Base-by-base conservation (phyloP, 2,888 invertebrate species). In the Coleophora deauratella region DNA sequence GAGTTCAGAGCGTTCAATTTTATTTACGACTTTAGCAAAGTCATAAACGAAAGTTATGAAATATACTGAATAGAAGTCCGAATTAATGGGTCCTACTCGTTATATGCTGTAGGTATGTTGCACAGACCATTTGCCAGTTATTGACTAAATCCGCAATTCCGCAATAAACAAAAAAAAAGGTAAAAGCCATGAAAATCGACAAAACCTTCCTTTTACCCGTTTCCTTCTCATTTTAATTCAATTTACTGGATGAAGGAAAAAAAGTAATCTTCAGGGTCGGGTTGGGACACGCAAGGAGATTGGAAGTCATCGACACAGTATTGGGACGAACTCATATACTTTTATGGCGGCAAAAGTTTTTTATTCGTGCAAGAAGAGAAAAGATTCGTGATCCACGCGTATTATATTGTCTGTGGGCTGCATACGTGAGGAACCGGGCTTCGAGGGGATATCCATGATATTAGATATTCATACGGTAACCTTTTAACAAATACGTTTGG, bases 241-340 rank as follows among this genome's bases (percentile, higher is more conserved):
- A 82, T 82, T 79, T 78, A 76, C 72, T 74, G 77, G 77, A 81
- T 81, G 78, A 75, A 69, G 78, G 74, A 73, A 75, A 78, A 79
- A 80, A 81, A 77, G 82, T 81, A 81, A 81, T 81, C 77, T 81
- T 65, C 71, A 65, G 77, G 80, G 80, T 78, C 66, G 76, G 82
- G 81, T 77, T 71, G 74, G 73, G 75, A 75, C 72, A 62, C 66
- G 77, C 69, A 62, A 72, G 76, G 76, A 79, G 78, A 81, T 82
- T 81, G 82, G 80, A 80, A 81, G 78, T 80, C 82, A 79, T 80
- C 75, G 77, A 56, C 75, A 67, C 70, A 70, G 80, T 80, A 81
- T 82, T 80, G 80, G 81, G 79, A 81, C 78, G 76, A 76, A 76
- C 81, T 78, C 82, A 77, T 82, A 81, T 77, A 80, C 82, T 81